These are phyloP conservation scores for Nymphalis polychloros DNA, from an alignment of 2,888 invertebrate genomes.

Conservation along the genomic window DNA sequence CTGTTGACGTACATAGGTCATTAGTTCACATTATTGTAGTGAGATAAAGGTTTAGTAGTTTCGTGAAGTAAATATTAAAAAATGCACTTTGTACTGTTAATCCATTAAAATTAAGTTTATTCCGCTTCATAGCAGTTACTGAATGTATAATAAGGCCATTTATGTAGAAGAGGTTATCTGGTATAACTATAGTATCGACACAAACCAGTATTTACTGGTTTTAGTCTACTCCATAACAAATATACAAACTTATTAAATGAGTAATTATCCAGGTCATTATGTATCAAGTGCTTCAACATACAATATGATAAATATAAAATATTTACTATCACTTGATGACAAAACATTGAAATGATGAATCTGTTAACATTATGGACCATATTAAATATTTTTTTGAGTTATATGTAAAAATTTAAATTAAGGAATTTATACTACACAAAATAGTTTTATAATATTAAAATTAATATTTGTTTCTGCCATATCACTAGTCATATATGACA, in stretches of 20 bases:
- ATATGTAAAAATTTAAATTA: no score
- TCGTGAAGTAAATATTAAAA: slow-evolving; percentile 2
- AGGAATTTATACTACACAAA: no score
- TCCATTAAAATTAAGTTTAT: slow-evolving; percentile 32
- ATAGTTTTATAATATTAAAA: no score
- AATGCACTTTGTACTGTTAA: slow-evolving; percentile 34
- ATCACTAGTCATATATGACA: no score
- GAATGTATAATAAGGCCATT: slow-evolving; percentile 1
- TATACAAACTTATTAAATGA: neutral
- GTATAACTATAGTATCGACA: neutral
- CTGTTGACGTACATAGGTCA: slow-evolving; percentile 77
- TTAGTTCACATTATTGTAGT: slow-evolving; percentile 58
- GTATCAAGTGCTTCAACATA: neutral
- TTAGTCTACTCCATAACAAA: neutral
- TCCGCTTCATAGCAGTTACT: slow-evolving; percentile 31
- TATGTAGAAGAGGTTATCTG: slow-evolving; percentile 48
- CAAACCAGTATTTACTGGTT: neutral
- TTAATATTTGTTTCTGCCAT: no score
- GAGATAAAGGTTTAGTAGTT: slow-evolving; percentile 24
- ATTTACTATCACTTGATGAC: no score
- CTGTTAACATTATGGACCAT: no score
- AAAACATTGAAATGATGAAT: no score
- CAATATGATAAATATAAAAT: no score
- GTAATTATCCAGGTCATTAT: neutral
- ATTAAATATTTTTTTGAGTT: no score